phyloP scores from a whole-genome alignment of 2,113 vertebrate species.

The Pipra filicauda region DNA sequence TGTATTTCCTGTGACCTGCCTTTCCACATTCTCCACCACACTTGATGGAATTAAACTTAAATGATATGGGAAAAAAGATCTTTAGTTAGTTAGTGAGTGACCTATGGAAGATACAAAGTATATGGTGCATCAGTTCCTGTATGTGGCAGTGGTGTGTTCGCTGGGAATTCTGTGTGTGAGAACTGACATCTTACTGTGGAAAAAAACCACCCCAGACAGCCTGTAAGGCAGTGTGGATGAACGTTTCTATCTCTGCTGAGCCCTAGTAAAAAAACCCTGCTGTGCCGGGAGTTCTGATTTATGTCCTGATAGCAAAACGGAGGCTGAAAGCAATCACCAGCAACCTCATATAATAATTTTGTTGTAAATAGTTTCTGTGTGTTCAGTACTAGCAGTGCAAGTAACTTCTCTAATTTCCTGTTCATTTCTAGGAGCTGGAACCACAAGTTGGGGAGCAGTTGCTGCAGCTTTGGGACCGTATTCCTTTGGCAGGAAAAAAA shows the following conservation, averaged over 20 bases:
- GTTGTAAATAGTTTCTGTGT: background rate
- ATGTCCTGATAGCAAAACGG: background rate
- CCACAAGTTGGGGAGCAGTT: constrained; percentile 86
- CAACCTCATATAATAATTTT: background rate
- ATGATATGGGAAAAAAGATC: background rate
- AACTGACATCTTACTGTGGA: background rate
- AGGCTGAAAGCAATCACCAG: background rate
- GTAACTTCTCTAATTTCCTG: background rate
- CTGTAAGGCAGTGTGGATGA: background rate
- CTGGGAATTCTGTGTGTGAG: background rate
- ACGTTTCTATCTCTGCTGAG: background rate
- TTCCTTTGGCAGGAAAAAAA: constrained; percentile 62
- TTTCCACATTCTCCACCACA: background rate
- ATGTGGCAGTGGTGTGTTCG: background rate
- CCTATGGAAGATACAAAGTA: background rate
- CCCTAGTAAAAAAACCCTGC: background rate
- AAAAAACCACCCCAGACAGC: background rate
- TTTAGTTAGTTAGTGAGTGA: background rate
- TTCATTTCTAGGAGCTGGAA: constrained; percentile 83
- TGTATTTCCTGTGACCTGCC: background rate
- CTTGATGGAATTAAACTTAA: background rate
- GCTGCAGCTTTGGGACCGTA: constrained; percentile 83
- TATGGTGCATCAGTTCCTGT: background rate
- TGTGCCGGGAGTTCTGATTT: background rate
- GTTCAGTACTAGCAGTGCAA: background rate